Evolutionary conservation across 2,888 invertebrate genomes (phyloP).

Genomic region (Tanypteryx hageni): DNA sequence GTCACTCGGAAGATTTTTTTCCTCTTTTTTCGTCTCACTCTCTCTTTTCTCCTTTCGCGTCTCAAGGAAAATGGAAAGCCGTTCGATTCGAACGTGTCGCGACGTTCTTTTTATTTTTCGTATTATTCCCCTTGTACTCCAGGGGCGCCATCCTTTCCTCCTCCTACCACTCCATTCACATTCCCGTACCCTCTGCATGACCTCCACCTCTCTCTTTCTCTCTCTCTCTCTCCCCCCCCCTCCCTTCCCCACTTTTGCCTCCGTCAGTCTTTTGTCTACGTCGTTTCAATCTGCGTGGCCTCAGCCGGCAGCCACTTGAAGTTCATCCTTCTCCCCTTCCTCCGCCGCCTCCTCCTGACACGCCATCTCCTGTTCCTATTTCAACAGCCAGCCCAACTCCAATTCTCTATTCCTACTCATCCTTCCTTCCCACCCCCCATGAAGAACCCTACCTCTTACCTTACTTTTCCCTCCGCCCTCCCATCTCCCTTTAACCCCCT

Average conservation of each 20-base stretch:
- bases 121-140: neutral
- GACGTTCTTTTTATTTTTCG: neutral
- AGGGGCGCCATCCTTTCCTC: neutral
- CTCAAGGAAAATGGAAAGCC: neutral
- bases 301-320: no score
- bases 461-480: neutral
- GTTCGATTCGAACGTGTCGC: neutral
- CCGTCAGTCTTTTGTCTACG: no score
- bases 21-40: neutral
- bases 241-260: neutral
- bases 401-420: neutral
- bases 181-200: neutral
- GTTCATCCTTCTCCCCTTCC: no score
- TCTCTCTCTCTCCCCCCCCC: neutral
- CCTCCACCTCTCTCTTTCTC: neutral
- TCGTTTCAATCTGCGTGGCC: no score
- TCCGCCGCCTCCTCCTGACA: neutral
- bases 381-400: neutral
- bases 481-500: neutral
- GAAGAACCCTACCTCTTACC: neutral
- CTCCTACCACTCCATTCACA: neutral
- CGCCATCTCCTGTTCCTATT: slow-evolving; percentile 7
- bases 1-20: neutral
- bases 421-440: neutral
- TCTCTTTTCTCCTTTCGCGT: neutral